phyloP scores from a whole-genome alignment of 64 coral and sea anemone species.

The Actinia equina region DNA sequence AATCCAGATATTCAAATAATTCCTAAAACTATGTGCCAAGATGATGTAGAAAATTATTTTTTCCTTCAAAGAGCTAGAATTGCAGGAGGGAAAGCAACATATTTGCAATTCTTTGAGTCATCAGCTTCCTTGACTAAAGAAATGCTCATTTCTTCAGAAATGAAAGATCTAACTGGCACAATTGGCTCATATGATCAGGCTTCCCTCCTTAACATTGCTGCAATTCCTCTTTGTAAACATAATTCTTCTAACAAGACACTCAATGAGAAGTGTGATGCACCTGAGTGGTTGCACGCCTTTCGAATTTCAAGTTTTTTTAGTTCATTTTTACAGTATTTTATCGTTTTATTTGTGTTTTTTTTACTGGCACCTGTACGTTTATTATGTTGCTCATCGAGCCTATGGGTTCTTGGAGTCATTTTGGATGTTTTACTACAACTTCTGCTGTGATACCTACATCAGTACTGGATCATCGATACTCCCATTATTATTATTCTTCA shows the following conservation, averaged over 20 bases:
- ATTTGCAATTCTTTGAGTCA: slow-evolving; percentile 41
- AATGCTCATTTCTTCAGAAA: slow-evolving; percentile 31
- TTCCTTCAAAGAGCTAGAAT: slow-evolving; percentile 40
- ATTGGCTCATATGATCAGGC: slow-evolving; percentile 32
- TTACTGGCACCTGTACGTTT: too few species aligned
- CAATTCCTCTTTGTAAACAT: neutral
- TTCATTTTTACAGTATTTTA: too few species aligned
- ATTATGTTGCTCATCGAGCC: too few species aligned
- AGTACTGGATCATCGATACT: too few species aligned
- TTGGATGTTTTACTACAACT: too few species aligned
- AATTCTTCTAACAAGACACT: neutral
- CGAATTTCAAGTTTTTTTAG: too few species aligned
- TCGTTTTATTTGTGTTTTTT: too few species aligned
- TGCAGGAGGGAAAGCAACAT: slow-evolving; percentile 41
- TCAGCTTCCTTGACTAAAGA: slow-evolving; percentile 15
- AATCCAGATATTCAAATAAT: slow-evolving; percentile 30
- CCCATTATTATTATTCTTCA: too few species aligned
- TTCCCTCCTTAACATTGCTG: neutral
- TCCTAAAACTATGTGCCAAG: slow-evolving; percentile 52
- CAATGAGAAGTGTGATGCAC: too few species aligned
- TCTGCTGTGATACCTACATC: too few species aligned
- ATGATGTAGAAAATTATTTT: slow-evolving; percentile 63
- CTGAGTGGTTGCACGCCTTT: too few species aligned
- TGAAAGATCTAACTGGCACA: slow-evolving; percentile 24
- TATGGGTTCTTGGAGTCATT: too few species aligned